Percentiles rank a stretch among this genome's conserved stretches.
Conservation (phyloP, 92 coral and sea anemone species). For the Diadumene lineata region DNA sequence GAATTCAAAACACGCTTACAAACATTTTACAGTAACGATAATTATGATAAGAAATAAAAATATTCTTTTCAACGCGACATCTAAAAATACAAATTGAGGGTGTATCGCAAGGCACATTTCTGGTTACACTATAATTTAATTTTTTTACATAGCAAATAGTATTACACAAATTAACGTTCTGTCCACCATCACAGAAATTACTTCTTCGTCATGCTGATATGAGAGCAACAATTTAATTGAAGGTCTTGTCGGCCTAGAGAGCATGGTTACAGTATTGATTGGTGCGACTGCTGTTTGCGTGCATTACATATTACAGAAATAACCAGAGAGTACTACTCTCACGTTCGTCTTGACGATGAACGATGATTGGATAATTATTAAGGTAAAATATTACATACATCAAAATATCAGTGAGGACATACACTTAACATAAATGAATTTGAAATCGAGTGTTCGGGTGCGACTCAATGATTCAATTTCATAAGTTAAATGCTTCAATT, state of each 20-base stretch:
- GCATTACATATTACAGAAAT: neutral
- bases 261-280: neutral
- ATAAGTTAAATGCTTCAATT: too few species aligned
- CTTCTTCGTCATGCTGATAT: too few species aligned
- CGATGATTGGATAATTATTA: conserved; percentile 26
- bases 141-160: neutral
- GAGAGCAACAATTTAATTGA: too few species aligned
- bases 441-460: too few species aligned
- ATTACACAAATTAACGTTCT: neutral
- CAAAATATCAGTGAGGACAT: neutral
- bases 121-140: too few species aligned
- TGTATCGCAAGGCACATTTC: neutral
- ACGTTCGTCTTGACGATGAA: conserved; percentile 44
- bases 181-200: neutral
- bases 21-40: neutral
- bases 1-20: neutral
- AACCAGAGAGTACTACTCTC: neutral
- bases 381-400: conserved; percentile 5
- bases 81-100: neutral
- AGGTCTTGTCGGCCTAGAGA: too few species aligned
- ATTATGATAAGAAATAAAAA: conserved; percentile 7
- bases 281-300: neutral
- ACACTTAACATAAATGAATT: too few species aligned
- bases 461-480: too few species aligned
- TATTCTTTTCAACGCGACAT: neutral